Percentiles rank a stretch among this genome's conserved stretches.
Evolutionary conservation across 2,113 vertebrate genomes (phyloP).

Genomic region (Labeo catla): DNA sequence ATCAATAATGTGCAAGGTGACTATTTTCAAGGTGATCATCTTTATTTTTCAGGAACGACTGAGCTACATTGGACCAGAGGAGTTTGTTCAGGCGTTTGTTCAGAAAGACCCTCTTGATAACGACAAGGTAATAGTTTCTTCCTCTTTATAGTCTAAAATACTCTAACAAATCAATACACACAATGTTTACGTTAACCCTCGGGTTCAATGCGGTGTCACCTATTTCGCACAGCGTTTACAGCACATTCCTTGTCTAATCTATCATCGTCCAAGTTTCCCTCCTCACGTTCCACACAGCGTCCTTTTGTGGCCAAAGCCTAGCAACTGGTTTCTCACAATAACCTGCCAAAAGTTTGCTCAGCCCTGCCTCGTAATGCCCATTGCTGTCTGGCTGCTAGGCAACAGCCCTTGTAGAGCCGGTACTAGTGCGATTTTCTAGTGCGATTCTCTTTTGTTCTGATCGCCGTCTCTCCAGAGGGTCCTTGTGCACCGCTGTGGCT

Average conservation of each 20-base stretch:
- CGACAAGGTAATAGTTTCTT: conserved; percentile 81
- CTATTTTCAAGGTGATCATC: conserved; percentile 21
- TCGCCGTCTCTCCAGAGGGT: conserved; percentile 52
- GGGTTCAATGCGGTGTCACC: conserved; percentile 58
- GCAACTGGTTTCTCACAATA: conserved; percentile 61
- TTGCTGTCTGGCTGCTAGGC: conserved; percentile 67
- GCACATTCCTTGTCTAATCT: conserved; percentile 32
- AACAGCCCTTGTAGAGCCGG: conserved; percentile 54
- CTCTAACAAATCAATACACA: conserved; percentile 20
- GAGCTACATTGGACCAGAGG: conserved; percentile 94
- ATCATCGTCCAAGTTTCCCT: neutral
- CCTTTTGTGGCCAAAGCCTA: conserved; percentile 62
- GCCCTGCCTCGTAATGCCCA: conserved; percentile 50
- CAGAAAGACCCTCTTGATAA: conserved; percentile 90
- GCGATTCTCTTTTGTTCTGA: conserved; percentile 62
- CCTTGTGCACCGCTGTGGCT: conserved; percentile 18
- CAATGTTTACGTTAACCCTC: conserved; percentile 4
- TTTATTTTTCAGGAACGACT: conserved; percentile 84
- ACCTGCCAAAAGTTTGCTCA: conserved; percentile 52
- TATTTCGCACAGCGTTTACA: conserved; percentile 47
- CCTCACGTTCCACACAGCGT: conserved; percentile 42
- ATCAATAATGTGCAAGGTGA: conserved; percentile 31
- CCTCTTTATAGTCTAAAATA: neutral
- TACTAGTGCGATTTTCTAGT: conserved; percentile 55
- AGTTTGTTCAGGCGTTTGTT: conserved; percentile 92